Evolutionary conservation across 2,113 vertebrate species (phyloP).

Genomic region (Nyctereutes procyonoides): DNA sequence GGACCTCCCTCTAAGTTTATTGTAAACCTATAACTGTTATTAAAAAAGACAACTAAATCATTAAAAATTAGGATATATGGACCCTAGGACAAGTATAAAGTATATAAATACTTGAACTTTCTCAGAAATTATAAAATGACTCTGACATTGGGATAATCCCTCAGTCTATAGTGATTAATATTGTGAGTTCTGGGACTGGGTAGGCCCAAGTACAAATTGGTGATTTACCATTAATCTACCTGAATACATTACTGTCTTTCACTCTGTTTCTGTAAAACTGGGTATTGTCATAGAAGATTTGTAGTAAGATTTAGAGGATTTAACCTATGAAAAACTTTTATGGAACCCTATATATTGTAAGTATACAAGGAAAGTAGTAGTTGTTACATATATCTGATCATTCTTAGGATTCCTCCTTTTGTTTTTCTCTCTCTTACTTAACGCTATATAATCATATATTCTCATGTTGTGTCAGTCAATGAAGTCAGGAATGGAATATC

Average conservation of each 20-base stretch:
- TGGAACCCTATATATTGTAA: neutral
- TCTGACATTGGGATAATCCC: neutral
- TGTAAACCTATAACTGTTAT: neutral
- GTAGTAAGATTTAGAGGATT: neutral
- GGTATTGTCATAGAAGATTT: neutral
- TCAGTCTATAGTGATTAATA: neutral
- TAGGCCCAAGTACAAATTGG: neutral
- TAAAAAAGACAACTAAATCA: neutral
- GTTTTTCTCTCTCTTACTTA: neutral
- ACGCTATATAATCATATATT: neutral
- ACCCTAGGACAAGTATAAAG: neutral
- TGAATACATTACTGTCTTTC: neutral
- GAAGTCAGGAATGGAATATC: neutral
- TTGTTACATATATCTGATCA: neutral
- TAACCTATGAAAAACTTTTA: neutral
- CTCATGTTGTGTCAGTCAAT: neutral
- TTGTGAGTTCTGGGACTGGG: neutral
- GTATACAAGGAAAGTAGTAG: neutral
- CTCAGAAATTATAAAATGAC: neutral
- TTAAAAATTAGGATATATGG: neutral
- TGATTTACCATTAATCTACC: neutral
- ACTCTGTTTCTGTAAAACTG: neutral
- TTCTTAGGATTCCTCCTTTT: neutral
- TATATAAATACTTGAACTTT: neutral
- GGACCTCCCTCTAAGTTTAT: neutral